A percentile compares a stretch with the other conserved stretches of the same genome.
phyloP scores from a whole-genome alignment of 2,797 vertebrate genomes.

The Heterohyrax brucei region DNA sequence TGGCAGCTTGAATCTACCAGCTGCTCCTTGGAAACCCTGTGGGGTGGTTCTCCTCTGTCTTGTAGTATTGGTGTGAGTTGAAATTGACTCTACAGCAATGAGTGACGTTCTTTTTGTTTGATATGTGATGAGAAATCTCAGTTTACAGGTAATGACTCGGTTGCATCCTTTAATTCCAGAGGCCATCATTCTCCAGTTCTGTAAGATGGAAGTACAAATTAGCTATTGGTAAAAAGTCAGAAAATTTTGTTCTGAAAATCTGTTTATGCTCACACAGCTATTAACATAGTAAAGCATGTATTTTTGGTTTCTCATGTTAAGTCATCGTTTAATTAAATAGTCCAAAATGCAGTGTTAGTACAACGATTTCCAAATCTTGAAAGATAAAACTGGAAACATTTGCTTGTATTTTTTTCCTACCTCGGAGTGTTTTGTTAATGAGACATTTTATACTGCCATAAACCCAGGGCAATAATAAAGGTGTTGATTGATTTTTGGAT shows the following conservation, averaged over 20 bases:
- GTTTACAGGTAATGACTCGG: too few relatives aligned
- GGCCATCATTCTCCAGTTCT: neutral
- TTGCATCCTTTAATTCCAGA: neutral
- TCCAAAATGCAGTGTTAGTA: constrained; percentile 74
- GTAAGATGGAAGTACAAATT: neutral
- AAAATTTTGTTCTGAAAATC: constrained; percentile 27
- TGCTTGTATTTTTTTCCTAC: constrained; percentile 77
- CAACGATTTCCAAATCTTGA: constrained; percentile 81
- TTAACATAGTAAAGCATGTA: neutral
- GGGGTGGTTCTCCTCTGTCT: too few relatives aligned
- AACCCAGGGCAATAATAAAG: constrained; percentile 73
- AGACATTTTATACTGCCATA: constrained; percentile 76
- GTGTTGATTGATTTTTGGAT: constrained; percentile 86
- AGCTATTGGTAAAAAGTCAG: neutral
- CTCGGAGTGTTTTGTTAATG: constrained; percentile 78
- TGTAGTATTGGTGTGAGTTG: too few relatives aligned
- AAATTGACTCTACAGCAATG: too few relatives aligned
- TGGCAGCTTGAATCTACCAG: too few relatives aligned
- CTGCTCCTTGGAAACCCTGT: too few relatives aligned
- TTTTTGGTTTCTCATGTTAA: constrained; percentile 71
- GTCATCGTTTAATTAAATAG: constrained; percentile 52
- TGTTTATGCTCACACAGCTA: neutral
- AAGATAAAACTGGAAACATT: constrained; percentile 85
- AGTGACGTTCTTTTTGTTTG: too few relatives aligned
- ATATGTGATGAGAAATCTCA: too few relatives aligned